These are phyloP conservation scores for Phanerotoma sp. DNA, from an alignment of 2,888 invertebrate genomes.

Conservation along the genomic window DNA sequence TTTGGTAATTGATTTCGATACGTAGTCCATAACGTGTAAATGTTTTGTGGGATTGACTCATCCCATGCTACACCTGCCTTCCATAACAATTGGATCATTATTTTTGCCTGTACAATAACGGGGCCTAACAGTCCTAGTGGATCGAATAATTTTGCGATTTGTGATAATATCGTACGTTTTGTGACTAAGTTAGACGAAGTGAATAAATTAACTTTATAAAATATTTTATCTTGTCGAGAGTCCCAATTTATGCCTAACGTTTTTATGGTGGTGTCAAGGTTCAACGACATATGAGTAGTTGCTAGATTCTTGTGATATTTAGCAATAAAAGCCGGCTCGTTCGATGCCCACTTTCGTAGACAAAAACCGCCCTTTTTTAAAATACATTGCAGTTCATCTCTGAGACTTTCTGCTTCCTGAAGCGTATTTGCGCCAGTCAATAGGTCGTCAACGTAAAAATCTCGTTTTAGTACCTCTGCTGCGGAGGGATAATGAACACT, in stretches of 20 bases:
- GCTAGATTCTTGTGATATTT: neutral
- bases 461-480: conserved; percentile 3
- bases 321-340: conserved; percentile 3
- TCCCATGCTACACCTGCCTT: conserved; percentile 14
- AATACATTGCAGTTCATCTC: conserved; percentile 8
- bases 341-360: conserved; percentile 22
- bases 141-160: conserved; percentile 32
- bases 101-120: conserved; percentile 5
- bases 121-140: conserved; percentile 11
- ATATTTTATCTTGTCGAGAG: conserved; percentile 17
- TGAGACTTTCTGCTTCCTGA: conserved; percentile 7
- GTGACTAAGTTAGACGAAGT: conserved; percentile 3
- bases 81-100: conserved; percentile 22
- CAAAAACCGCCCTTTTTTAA: conserved; percentile 3
- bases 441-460: conserved; percentile 22
- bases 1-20: conserved; percentile 6
- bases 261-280: neutral
- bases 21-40: conserved; percentile 19
- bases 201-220: conserved; percentile 14
- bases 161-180: conserved; percentile 14
- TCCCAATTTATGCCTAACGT: conserved; percentile 30
- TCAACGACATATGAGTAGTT: too few relatives aligned
- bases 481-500: neutral
- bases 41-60: conserved; percentile 9
- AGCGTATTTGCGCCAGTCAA: conserved; percentile 16